Conservation (phyloP, 2,888 invertebrate species). For the Pollenia amentaria region DNA sequence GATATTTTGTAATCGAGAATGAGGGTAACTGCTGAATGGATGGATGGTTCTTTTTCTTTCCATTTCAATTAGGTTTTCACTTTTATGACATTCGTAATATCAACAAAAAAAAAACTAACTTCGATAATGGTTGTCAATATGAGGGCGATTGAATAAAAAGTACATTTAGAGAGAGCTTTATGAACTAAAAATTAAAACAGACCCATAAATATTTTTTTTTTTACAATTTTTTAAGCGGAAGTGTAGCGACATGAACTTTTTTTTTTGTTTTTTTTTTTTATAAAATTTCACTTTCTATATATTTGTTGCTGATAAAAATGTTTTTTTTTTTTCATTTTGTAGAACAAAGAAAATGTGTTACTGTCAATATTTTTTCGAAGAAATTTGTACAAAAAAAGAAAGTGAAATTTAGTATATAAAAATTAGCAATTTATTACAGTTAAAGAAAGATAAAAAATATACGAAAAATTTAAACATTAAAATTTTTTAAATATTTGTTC, state of each 20-base stretch:
- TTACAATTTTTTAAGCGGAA: slow-evolving; percentile 35
- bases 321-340: slow-evolving; percentile 14
- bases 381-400: slow-evolving; percentile 19
- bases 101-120: background rate
- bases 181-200: background rate
- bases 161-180: background rate
- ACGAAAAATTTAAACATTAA: no score
- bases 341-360: slow-evolving; percentile 24
- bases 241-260: slow-evolving; percentile 14
- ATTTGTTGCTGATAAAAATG: slow-evolving; percentile 15
- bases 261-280: background rate
- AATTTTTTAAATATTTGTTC: no score
- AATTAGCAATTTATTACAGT: background rate
- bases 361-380: background rate
- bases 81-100: background rate
- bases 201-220: background rate
- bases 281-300: slow-evolving; percentile 54
- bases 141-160: background rate
- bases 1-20: slow-evolving; percentile 41
- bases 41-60: background rate
- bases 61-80: background rate
- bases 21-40: slow-evolving; percentile 44
- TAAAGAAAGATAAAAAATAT: background rate
- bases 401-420: background rate
- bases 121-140: background rate